phyloP scores from a whole-genome alignment of 2,797 vertebrate genomes.

The Emydoidea blandingii region DNA sequence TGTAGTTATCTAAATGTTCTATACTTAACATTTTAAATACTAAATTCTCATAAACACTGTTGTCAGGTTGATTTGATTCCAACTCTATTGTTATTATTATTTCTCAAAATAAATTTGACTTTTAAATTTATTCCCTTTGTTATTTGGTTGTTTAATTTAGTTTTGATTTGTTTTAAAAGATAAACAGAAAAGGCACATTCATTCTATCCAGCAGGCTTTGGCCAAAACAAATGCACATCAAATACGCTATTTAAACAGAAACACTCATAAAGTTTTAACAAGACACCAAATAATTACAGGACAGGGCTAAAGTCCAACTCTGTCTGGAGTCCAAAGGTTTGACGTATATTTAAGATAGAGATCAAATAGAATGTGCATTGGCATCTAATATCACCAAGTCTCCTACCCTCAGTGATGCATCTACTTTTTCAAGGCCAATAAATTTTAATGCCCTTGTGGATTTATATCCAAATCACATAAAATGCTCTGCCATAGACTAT shows the following conservation, averaged over 20 bases:
- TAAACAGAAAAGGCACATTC: conserved; percentile 49
- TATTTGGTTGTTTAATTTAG: conserved; percentile 47
- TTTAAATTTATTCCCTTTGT: conserved; percentile 48
- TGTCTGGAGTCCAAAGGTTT: conserved; percentile 53
- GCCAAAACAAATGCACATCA: conserved; percentile 73
- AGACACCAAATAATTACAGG: conserved; percentile 79
- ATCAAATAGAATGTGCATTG: conserved; percentile 70
- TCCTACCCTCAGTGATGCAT: conserved; percentile 32
- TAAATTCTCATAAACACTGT: conserved; percentile 56
- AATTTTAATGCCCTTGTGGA: conserved; percentile 66
- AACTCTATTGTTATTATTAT: neutral
- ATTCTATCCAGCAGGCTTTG: conserved; percentile 45
- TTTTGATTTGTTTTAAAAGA: conserved; percentile 62
- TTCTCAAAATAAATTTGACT: conserved; percentile 19
- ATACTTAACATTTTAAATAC: conserved; percentile 43
- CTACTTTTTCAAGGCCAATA: conserved; percentile 60
- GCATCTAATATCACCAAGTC: conserved; percentile 47
- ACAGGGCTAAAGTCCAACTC: conserved; percentile 75
- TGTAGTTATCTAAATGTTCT: conserved; percentile 47
- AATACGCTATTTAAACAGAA: conserved; percentile 79
- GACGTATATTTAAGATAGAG: conserved; percentile 75
- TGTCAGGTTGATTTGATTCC: conserved; percentile 52
- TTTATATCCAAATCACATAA: conserved; percentile 70
- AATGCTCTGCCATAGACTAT: conserved; percentile 51
- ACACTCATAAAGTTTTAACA: conserved; percentile 82